Percentiles rank a stretch among this genome's conserved stretches.
These are phyloP conservation scores for Thera obeliscata DNA, from an alignment of 2,888 invertebrate species.

Conservation along the genomic window DNA sequence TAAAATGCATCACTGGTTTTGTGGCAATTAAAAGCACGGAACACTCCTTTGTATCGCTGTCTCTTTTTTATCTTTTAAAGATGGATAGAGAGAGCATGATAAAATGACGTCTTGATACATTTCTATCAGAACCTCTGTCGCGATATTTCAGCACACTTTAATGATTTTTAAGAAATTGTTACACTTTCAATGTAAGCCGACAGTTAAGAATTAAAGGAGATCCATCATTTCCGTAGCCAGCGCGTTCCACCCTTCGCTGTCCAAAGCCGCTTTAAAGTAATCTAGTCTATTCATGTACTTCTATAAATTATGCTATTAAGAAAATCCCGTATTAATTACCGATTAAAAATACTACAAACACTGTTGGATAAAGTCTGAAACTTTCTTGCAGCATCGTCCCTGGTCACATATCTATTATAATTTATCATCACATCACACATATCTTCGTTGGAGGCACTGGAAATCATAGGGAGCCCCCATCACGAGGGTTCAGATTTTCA, in stretches of 20 bases:
- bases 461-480: constrained; percentile 3
- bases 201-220: constrained; percentile 64
- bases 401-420: constrained; percentile 16
- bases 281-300: constrained; percentile 70
- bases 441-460: constrained; percentile 6
- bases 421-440: constrained; percentile 5
- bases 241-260: constrained; percentile 46
- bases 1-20: not conserved
- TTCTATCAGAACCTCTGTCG: not conserved
- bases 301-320: constrained; percentile 70
- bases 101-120: constrained; percentile 1
- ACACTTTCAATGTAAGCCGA: constrained; percentile 37
- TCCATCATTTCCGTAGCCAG: constrained; percentile 57
- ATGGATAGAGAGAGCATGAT: not conserved
- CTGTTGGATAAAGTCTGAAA: constrained; percentile 27
- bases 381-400: constrained; percentile 26
- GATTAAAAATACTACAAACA: constrained; percentile 37
- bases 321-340: constrained; percentile 49
- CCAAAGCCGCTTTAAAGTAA: constrained; percentile 46
- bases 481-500: constrained; percentile 12
- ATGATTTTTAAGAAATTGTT: not conserved
- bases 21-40: not conserved
- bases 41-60: not conserved
- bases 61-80: not conserved
- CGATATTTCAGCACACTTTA: not conserved